A percentile compares a stretch with the other conserved stretches of the same genome.
phyloP scores from a whole-genome alignment of 2,797 vertebrate species.

The Leptodactylus fallax region DNA sequence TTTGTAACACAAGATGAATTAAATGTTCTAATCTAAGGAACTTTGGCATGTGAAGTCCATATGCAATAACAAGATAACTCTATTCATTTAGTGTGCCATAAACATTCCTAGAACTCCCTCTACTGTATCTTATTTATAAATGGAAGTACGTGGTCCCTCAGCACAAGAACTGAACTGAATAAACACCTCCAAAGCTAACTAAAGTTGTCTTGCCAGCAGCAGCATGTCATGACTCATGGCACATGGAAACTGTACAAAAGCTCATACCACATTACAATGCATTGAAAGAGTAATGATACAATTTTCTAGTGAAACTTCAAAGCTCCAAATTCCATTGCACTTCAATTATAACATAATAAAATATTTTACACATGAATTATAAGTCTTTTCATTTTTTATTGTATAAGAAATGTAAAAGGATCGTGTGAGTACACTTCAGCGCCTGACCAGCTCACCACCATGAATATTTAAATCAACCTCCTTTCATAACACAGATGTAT shows the following conservation, averaged over 20 bases:
- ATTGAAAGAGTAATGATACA: constrained; percentile 20
- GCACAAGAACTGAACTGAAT: not conserved
- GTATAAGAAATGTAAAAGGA: constrained; percentile 1
- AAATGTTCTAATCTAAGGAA: not conserved
- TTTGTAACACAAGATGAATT: not conserved
- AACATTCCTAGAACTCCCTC: not conserved
- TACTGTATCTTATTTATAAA: constrained; percentile 21
- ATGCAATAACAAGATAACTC: not conserved
- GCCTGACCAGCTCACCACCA: not conserved
- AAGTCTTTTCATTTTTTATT: constrained; percentile 6
- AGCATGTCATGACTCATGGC: not conserved
- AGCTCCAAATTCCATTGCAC: constrained; percentile 2
- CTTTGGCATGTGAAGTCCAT: not conserved
- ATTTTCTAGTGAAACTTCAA: constrained; percentile 23
- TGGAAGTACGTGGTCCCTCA: not conserved
- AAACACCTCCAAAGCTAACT: constrained; percentile 13
- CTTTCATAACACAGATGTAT: constrained; percentile 8
- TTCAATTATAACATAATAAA: constrained; percentile 29
- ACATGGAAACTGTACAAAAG: not conserved
- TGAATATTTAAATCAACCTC: not conserved
- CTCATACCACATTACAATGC: constrained; percentile 17
- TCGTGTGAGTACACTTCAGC: not conserved
- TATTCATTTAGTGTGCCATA: constrained; percentile 8
- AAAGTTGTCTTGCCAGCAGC: not conserved
- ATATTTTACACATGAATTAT: constrained; percentile 27